phyloP scores from a whole-genome alignment of 1,140 invertebrate genomes.

The Leptinotarsa defecta region DNA sequence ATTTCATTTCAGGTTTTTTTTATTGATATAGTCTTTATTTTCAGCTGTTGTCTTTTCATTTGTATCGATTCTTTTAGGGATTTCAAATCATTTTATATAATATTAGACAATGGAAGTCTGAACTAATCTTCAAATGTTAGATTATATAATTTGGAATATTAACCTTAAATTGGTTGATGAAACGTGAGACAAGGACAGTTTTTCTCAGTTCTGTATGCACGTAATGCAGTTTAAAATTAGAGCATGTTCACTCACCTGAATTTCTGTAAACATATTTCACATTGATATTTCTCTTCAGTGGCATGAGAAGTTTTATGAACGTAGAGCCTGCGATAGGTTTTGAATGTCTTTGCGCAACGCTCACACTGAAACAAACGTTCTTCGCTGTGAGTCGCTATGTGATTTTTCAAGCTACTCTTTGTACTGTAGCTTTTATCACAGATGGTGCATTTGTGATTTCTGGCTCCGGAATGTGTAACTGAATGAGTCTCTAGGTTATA shows the following conservation, averaged over 20 bases:
- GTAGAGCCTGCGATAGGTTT: conserved; percentile 43
- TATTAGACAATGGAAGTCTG: too few relatives aligned
- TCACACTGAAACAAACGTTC: conserved; percentile 41
- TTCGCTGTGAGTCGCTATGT: conserved; percentile 41
- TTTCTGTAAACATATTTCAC: conserved; percentile 42
- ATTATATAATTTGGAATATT: too few relatives aligned
- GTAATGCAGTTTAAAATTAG: not conserved
- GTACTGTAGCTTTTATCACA: conserved; percentile 43
- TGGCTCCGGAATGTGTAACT: conserved; percentile 45
- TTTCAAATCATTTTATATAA: too few relatives aligned
- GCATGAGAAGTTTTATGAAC: conserved; percentile 46
- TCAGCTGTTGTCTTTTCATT: too few relatives aligned
- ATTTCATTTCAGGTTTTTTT: too few relatives aligned
- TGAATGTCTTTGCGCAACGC: conserved; percentile 45
- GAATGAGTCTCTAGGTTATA: conserved; percentile 47
- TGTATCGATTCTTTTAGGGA: too few relatives aligned
- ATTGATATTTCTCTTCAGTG: conserved; percentile 44
- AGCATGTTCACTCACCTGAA: conserved; percentile 33
- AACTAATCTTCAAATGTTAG: too few relatives aligned
- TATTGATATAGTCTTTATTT: too few relatives aligned
- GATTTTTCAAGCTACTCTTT: conserved; percentile 45
- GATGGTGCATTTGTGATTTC: conserved; percentile 41
- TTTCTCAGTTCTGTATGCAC: too few relatives aligned
- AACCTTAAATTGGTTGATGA: too few relatives aligned
- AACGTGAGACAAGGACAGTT: too few relatives aligned